A percentile compares a stretch with the other conserved stretches of the same genome.
Conservation (phyloP, 1,140 invertebrate species). For the Hycleus phaleratus region DNA sequence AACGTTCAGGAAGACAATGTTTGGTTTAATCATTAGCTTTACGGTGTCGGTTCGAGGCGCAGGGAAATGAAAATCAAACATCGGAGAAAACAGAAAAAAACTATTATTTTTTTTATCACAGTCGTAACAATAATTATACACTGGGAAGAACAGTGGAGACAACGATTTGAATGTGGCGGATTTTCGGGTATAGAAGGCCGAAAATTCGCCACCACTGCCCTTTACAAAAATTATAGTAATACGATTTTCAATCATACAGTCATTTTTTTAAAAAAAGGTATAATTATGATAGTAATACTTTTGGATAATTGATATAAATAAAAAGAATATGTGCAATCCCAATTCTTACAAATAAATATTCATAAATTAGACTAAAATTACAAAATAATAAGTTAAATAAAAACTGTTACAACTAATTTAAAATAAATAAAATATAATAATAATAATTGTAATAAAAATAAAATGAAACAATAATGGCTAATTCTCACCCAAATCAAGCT, state of each 20-base stretch:
- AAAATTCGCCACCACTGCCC: too few species aligned
- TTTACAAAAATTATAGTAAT: too few species aligned
- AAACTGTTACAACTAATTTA: background rate
- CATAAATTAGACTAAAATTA: constrained; percentile 4
- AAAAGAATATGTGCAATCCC: too few species aligned
- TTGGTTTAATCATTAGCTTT: constrained; percentile 17
- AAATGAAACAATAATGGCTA: background rate
- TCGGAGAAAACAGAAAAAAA: constrained; percentile 4
- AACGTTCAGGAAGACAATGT: constrained; percentile 23
- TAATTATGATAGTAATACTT: too few species aligned
- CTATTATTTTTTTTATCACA: constrained; percentile 1
- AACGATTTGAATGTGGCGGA: too few species aligned
- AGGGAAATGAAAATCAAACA: constrained; percentile 10
- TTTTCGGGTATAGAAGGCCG: too few species aligned
- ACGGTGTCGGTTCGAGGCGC: background rate
- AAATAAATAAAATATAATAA: background rate
- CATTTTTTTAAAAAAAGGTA: too few species aligned
- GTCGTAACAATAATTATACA: background rate
- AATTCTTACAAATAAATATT: too few species aligned
- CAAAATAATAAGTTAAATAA: background rate
- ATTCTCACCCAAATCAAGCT: background rate
- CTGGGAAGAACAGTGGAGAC: too few species aligned
- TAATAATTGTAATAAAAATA: background rate
- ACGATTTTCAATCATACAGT: too few species aligned
- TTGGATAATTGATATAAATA: too few species aligned